These are phyloP conservation scores for Thereuonema tuberculata DNA, from an alignment of 1,140 invertebrate genomes.

Conservation along the genomic window DNA sequence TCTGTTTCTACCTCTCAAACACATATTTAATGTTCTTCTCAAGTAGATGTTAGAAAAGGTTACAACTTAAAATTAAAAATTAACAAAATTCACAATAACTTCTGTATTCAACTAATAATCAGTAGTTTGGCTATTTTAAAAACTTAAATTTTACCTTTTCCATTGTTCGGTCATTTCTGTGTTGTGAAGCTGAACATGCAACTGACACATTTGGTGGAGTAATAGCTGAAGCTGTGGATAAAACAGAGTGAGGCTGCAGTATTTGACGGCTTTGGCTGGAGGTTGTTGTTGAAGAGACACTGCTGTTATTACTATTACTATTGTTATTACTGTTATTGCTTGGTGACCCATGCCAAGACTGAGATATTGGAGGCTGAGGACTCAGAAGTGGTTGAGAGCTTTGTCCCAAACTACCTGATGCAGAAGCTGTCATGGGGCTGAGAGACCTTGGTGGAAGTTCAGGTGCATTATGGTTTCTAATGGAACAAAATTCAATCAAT, in stretches of 20 bases:
- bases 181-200: background rate
- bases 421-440: conserved; percentile 3
- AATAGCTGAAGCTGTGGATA: conserved; percentile 7
- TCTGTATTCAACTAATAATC: no score
- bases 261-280: background rate
- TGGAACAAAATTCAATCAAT: background rate
- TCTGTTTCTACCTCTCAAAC: background rate
- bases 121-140: no score
- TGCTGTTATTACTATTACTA: conserved; percentile 10
- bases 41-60: background rate
- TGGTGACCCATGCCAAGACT: conserved; percentile 1
- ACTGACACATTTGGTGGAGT: conserved; percentile 27
- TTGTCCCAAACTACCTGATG: conserved; percentile 1
- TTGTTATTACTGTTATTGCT: conserved; percentile 12
- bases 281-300: conserved; percentile 1
- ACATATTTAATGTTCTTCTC: background rate
- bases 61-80: background rate
- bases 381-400: background rate
- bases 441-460: conserved; percentile 8
- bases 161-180: background rate
- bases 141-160: conserved; percentile 3
- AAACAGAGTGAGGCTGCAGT: background rate
- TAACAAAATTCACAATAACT: no score
- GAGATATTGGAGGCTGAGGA: conserved; percentile 7
- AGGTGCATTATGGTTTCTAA: conserved; percentile 1